phyloP scores from a whole-genome alignment of 1,140 invertebrate genomes.

The Zaprionus nigranus region DNA sequence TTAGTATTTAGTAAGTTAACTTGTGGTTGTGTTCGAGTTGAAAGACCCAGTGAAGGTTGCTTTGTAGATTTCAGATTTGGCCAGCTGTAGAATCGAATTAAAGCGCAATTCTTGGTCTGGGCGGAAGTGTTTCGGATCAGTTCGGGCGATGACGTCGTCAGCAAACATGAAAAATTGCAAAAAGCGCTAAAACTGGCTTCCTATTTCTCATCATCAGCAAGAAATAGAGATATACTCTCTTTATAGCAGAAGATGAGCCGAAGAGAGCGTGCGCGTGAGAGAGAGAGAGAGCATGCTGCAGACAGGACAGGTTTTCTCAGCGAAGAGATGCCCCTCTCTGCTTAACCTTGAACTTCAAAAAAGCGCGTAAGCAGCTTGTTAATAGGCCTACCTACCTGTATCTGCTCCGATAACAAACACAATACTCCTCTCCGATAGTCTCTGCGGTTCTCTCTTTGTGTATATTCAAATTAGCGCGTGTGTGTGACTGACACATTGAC shows the following conservation, averaged over 20 bases:
- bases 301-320: slow-evolving; percentile 56
- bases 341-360: slow-evolving; percentile 80
- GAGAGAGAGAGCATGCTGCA: slow-evolving; percentile 6
- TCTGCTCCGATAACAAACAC: slow-evolving; percentile 21
- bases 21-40: neutral
- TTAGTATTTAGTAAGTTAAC: neutral
- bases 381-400: slow-evolving; percentile 58
- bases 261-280: slow-evolving; percentile 11
- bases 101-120: slow-evolving; percentile 13
- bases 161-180: slow-evolving; percentile 28
- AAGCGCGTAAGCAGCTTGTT: slow-evolving; percentile 51
- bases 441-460: neutral
- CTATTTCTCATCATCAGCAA: slow-evolving; percentile 40
- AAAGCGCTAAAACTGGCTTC: slow-evolving; percentile 55
- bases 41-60: slow-evolving; percentile 53
- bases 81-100: slow-evolving; percentile 37
- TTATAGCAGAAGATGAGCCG: neutral
- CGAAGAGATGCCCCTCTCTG: slow-evolving; percentile 17
- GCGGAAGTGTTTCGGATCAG: slow-evolving; percentile 62
- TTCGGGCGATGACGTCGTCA: slow-evolving; percentile 1
- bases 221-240: neutral
- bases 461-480: slow-evolving; percentile 49
- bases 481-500: slow-evolving; percentile 47
- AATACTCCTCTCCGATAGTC: neutral
- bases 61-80: slow-evolving; percentile 35